These are phyloP conservation scores for Stenodema calcarata DNA, from an alignment of 2,888 invertebrate species.

Conservation along the genomic window DNA sequence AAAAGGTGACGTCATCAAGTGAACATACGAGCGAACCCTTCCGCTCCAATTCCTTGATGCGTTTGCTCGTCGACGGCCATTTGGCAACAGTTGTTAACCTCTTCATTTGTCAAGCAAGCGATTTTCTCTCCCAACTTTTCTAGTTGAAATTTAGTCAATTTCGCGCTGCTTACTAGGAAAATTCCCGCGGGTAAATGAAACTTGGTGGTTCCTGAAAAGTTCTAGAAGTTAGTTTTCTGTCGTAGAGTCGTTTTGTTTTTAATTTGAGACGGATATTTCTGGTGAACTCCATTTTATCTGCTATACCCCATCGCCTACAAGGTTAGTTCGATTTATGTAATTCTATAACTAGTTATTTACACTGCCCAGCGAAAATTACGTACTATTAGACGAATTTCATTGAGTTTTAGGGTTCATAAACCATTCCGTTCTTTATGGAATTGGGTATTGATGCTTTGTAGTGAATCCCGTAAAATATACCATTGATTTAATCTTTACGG, in stretches of 20 bases:
- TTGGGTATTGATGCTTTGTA: neutral
- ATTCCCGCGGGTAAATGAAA: neutral
- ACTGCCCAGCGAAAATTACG: neutral
- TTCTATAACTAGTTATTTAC: neutral
- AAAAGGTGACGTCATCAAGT: neutral
- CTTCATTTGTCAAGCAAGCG: constrained; percentile 23
- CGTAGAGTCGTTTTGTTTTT: neutral
- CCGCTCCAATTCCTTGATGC: neutral
- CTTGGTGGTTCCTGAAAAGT: neutral
- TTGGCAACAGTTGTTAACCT: constrained; percentile 34
- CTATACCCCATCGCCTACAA: neutral
- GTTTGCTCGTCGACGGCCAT: neutral
- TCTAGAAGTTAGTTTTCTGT: neutral
- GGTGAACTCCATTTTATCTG: neutral
- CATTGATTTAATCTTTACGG: neutral
- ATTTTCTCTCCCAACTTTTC: neutral
- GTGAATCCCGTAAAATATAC: neutral
- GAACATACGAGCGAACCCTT: neutral
- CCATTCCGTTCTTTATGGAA: neutral
- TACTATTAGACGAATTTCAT: neutral
- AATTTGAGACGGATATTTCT: neutral
- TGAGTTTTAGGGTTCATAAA: neutral
- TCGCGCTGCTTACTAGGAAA: neutral
- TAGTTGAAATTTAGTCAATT: neutral
- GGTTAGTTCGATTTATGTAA: neutral